phyloP scores from a whole-genome alignment of 2,113 vertebrate species.

The Hydropotes inermis region DNA sequence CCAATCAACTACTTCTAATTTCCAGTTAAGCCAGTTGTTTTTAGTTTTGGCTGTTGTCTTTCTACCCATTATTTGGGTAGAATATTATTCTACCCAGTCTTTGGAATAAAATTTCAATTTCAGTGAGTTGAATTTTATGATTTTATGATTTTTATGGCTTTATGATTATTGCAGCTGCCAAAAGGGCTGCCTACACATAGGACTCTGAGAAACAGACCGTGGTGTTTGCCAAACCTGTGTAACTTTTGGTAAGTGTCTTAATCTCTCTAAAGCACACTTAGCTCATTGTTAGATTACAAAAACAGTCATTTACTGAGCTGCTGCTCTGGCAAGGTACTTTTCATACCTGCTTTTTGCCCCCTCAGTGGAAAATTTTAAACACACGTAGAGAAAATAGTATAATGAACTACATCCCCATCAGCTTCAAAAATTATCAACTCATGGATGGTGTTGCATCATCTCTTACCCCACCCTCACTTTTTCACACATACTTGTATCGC shows the following conservation, averaged over 20 bases:
- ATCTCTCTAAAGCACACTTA: neutral
- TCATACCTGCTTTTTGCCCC: neutral
- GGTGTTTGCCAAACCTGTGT: neutral
- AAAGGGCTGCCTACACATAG: neutral
- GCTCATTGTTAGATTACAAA: neutral
- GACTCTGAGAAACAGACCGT: neutral
- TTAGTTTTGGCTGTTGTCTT: slow-evolving; percentile 73
- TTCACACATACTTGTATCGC: neutral
- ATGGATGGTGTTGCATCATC: neutral
- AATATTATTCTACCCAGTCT: too few relatives aligned
- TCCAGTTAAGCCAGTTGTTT: slow-evolving; percentile 50
- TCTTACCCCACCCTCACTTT: neutral
- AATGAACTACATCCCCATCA: neutral
- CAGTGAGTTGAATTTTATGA: neutral
- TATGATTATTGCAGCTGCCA: neutral
- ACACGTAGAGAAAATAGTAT: neutral
- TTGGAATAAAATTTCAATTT: slow-evolving; percentile 83
- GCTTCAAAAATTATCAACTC: neutral
- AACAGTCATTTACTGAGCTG: neutral
- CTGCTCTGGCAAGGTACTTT: neutral
- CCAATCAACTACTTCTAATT: slow-evolving; percentile 18
- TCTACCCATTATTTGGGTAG: slow-evolving; percentile 61
- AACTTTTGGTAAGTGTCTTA: neutral
- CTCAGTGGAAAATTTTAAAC: neutral
- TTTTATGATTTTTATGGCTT: neutral